phyloP scores from a whole-genome alignment of 37 sponge, comb jelly and placozoan genomes.

The Diacarnus erythraeanus region DNA sequence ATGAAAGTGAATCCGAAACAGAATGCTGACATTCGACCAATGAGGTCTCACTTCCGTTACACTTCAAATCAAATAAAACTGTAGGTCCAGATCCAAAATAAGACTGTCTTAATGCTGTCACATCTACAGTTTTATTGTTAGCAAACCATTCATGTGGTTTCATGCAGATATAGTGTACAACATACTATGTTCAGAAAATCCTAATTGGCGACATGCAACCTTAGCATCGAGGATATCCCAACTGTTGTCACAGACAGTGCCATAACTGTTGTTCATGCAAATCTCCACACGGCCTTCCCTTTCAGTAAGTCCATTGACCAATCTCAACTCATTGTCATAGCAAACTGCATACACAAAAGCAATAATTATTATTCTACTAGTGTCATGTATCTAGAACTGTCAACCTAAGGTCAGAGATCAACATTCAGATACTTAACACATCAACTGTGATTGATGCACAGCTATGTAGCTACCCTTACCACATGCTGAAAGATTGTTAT shows the following conservation, averaged over 20 bases:
- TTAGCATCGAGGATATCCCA: constrained; percentile 16
- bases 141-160: too few relatives aligned
- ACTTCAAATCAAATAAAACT: constrained; percentile 14
- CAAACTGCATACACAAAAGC: neutral
- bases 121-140: too few relatives aligned
- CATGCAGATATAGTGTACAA: too few relatives aligned
- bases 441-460: too few relatives aligned
- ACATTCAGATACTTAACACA: too few relatives aligned
- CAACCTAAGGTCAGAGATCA: too few relatives aligned
- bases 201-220: constrained; percentile 7
- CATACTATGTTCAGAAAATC: constrained; percentile 1
- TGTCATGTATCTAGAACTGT: too few relatives aligned
- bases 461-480: neutral
- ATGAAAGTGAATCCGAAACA: neutral
- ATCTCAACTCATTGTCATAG: neutral
- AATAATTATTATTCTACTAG: neutral
- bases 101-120: too few relatives aligned
- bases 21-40: constrained; percentile 12
- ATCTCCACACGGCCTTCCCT: constrained; percentile 15
- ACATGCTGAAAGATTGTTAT: neutral
- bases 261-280: constrained; percentile 1
- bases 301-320: neutral
- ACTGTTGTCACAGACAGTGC: neutral
- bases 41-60: constrained; percentile 8
- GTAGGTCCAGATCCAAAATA: constrained; percentile 5